A percentile compares a stretch with the other conserved stretches of the same genome.
phyloP scores from a whole-genome alignment of 2,888 invertebrate species.

The Bombylius major region DNA sequence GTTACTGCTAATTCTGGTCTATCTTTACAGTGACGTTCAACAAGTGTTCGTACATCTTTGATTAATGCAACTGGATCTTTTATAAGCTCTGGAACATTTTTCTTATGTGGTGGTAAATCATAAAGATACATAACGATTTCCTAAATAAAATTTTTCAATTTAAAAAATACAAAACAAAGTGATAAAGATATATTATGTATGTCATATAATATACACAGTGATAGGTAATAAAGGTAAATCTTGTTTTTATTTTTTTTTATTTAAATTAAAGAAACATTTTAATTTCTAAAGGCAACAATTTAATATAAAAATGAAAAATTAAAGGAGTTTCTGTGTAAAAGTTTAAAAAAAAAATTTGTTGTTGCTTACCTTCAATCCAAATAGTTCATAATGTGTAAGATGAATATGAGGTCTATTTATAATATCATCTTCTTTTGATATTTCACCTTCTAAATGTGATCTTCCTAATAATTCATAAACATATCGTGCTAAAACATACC shows the following conservation, averaged over 20 bases:
- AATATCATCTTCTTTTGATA: slow-evolving; percentile 27
- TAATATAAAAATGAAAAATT: no score
- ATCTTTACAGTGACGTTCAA: slow-evolving; percentile 80
- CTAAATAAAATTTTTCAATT: slow-evolving; percentile 27
- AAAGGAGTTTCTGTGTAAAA: no score
- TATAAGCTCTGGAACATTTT: slow-evolving; percentile 82
- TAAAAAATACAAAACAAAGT: no score
- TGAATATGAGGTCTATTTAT: slow-evolving; percentile 46
- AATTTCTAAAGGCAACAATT: no score
- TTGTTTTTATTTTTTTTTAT: not conserved
- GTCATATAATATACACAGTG: no score
- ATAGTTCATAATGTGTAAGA: slow-evolving; percentile 65
- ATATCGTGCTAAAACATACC: slow-evolving; percentile 93
- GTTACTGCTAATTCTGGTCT: slow-evolving; percentile 72
- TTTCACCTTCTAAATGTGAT: slow-evolving; percentile 52
- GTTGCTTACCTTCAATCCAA: slow-evolving; percentile 53
- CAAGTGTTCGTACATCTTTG: slow-evolving; percentile 75
- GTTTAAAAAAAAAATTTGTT: no score
- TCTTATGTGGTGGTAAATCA: slow-evolving; percentile 75
- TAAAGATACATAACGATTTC: slow-evolving; percentile 87
- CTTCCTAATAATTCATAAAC: slow-evolving; percentile 75
- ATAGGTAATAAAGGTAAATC: not conserved
- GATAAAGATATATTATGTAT: no score
- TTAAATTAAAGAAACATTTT: no score
- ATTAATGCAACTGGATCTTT: slow-evolving; percentile 81